Base-by-base conservation (phyloP, 2,888 invertebrate genomes). In the Macaria liturata region DNA sequence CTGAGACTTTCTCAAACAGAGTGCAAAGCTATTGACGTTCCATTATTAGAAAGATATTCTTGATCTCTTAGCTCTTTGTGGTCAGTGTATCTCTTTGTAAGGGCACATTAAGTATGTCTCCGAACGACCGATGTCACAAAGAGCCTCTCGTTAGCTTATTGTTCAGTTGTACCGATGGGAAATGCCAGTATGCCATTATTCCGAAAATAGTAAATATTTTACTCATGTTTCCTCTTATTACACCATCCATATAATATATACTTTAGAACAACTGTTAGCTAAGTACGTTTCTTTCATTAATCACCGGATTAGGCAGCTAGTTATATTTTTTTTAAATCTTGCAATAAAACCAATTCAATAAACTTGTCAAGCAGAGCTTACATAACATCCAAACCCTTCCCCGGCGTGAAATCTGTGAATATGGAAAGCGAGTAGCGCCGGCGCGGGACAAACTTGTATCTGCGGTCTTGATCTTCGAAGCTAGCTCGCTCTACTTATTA, bases 401-500 rank as follows among this genome's bases (percentile, higher is more conserved):
- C 4, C 42, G 34, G 34, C 34, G 30, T 44, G 20, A 51, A 44
- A 8, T 51, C 51, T 4, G 5, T 9, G 49, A 34, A 45, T 43
- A 52, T 46, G 49, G 52, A 58, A 66, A 50, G 54, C 42, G 34
- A 37, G 34, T 6, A 68, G 71, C 76, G 68, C 75, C 73, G 70
- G 67, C 61, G 56, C 58, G 67, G 70, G 78, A 75, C 76, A 74
- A 76, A 76, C 74, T 78, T 70, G 62, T 69, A 73, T 72, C 74
- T 75, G 72, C 66, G 75, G 77, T 72, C 55, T 79, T 80, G 80
- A 84, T 84, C 79, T 83, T 79, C 76, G 80, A 76, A 79, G 84
- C 85, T 80, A 84, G 80, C 79, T 74, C 70, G 74, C 78, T 76
- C 78, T 73, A 75, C 78, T 84, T 83, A 84, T 86, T 84, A 84